Conservation (phyloP, 2,113 vertebrate genomes). For the Sinocyclocheilus rhinocerous region DNA sequence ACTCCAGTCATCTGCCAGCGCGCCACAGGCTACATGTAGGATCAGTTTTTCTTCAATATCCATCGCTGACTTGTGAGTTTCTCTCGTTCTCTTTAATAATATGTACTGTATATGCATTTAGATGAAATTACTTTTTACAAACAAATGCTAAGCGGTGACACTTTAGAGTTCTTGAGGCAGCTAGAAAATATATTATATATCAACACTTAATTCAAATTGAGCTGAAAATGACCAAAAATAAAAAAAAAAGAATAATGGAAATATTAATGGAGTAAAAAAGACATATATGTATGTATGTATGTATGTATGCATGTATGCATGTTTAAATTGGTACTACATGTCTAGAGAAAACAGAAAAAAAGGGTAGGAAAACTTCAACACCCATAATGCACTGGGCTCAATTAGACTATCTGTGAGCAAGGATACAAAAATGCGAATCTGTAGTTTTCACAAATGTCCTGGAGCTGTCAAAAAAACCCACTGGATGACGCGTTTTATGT, state of each 20-base stretch:
- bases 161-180: slow-evolving; percentile 3
- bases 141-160: neutral
- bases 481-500: no score
- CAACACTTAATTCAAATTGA: neutral
- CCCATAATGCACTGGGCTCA: neutral
- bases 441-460: no score
- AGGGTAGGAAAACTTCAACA: no score
- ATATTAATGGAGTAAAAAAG: no score
- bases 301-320: no score
- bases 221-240: neutral
- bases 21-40: slow-evolving; percentile 49
- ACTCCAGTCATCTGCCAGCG: slow-evolving; percentile 44
- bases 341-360: no score
- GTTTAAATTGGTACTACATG: no score
- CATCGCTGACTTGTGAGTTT: neutral
- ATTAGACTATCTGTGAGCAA: neutral
- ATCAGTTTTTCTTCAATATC: slow-evolving; percentile 26
- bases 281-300: no score
- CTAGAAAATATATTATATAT: neutral
- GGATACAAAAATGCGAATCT: neutral
- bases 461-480: no score
- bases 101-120: neutral
- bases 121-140: slow-evolving; percentile 10
- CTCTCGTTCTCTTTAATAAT: no score
- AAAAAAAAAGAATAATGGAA: no score